Conservation (phyloP, 2,113 vertebrate species). For the Cromileptes altivelis region DNA sequence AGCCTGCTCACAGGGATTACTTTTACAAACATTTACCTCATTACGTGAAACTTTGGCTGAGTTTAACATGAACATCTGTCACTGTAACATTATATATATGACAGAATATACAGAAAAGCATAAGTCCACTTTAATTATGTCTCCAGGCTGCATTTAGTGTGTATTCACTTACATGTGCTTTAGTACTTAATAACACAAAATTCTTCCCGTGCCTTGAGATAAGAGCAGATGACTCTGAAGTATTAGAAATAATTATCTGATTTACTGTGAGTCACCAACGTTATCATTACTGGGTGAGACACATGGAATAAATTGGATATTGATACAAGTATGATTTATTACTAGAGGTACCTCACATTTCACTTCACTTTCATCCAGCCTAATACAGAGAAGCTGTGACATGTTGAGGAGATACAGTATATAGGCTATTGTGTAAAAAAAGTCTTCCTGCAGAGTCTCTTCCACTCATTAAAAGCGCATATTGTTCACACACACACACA, state of each 20-base stretch:
- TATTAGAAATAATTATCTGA: background rate
- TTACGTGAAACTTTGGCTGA: too few relatives aligned
- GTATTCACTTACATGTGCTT: too few relatives aligned
- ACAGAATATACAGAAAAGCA: too few relatives aligned
- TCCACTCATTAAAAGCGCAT: conserved; percentile 57
- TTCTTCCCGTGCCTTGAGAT: background rate
- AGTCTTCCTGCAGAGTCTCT: conserved; percentile 17
- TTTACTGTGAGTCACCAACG: background rate
- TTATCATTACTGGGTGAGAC: background rate
- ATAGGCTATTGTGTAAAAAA: background rate
- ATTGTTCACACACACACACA: conserved; percentile 58
- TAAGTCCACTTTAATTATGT: too few relatives aligned
- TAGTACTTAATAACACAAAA: too few relatives aligned
- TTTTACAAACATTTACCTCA: too few relatives aligned
- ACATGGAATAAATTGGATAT: conserved; percentile 10
- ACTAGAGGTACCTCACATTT: background rate
- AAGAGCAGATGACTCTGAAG: background rate
- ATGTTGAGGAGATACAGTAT: conserved; percentile 18
- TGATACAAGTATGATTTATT: background rate
- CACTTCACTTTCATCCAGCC: background rate
- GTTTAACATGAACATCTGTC: too few relatives aligned
- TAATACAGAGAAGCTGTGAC: conserved; percentile 7
- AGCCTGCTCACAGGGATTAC: too few relatives aligned
- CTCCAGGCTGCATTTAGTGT: too few relatives aligned
- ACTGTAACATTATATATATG: too few relatives aligned